A percentile compares a stretch with the other conserved stretches of the same genome.
phyloP scores from a whole-genome alignment of 2,888 invertebrate species.

The Heliconius erato region DNA sequence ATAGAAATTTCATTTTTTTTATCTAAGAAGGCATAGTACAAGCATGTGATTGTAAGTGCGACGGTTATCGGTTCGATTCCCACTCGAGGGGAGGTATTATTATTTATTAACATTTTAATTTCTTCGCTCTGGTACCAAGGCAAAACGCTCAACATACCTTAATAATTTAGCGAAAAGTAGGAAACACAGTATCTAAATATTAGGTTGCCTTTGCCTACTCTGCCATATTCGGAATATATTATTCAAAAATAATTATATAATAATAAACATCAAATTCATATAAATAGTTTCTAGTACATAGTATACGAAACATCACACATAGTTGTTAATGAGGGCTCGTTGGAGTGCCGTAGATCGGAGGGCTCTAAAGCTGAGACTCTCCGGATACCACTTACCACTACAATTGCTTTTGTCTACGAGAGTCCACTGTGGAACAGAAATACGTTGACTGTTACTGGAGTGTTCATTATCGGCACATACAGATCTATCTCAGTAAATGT shows the following conservation, averaged over 20 bases:
- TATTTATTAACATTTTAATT: neutral
- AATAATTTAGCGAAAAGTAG: too few relatives aligned
- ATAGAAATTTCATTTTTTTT: too few relatives aligned
- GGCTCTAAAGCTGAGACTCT: constrained; percentile 44
- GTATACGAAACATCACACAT: constrained; percentile 19
- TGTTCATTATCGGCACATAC: constrained; percentile 30
- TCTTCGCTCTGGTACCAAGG: neutral
- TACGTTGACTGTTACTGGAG: constrained; percentile 34
- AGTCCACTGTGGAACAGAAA: constrained; percentile 37
- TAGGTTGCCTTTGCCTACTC: too few relatives aligned
- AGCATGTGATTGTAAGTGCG: too few relatives aligned
- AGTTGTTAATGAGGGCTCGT: constrained; percentile 43
- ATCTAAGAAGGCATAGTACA: too few relatives aligned
- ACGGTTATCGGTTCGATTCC: too few relatives aligned
- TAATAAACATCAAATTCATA: neutral
- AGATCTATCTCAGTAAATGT: neutral
- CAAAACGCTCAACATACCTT: neutral
- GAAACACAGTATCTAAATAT: too few relatives aligned
- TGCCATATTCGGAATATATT: neutral
- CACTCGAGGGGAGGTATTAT: too few relatives aligned
- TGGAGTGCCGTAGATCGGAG: constrained; percentile 40
- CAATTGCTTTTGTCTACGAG: constrained; percentile 48
- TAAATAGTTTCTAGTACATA: constrained; percentile 10
- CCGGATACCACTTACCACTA: constrained; percentile 45
- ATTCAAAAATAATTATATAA: neutral